Evolutionary conservation across 2,797 vertebrate species (phyloP).

Genomic region (Tachyglossus aculeatus): DNA sequence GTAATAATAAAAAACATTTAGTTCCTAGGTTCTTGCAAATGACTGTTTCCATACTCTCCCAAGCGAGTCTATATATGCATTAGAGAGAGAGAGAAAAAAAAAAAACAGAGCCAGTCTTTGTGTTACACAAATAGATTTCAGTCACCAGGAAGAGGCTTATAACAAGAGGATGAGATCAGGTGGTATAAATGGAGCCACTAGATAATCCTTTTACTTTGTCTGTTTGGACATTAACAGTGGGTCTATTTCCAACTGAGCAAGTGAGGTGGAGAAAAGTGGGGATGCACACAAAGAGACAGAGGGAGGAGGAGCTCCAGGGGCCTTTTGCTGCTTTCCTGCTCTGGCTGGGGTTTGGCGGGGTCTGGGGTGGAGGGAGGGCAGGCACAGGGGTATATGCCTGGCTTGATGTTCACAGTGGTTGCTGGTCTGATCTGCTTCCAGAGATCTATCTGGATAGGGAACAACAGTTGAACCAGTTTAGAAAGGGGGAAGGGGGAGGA

Average conservation of each 20-base stretch:
- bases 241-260: slow-evolving; percentile 18
- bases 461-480: neutral
- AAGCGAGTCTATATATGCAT: neutral
- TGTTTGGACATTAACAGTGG: slow-evolving; percentile 55
- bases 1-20: neutral
- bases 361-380: neutral
- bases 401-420: neutral
- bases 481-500: neutral
- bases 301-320: neutral
- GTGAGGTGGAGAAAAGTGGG: slow-evolving; percentile 8
- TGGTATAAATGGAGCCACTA: slow-evolving; percentile 84
- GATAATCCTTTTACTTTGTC: slow-evolving; percentile 81
- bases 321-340: neutral
- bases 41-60: neutral
- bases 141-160: slow-evolving; percentile 74
- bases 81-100: neutral
- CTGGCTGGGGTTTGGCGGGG: neutral
- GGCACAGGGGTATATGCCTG: rapidly evolving
- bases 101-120: slow-evolving; percentile 52
- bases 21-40: neutral
- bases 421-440: neutral
- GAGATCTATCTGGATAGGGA: neutral
- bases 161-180: slow-evolving; percentile 83
- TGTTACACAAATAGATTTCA: slow-evolving; percentile 66
- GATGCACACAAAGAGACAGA: neutral